Conservation (phyloP, 2,113 vertebrate genomes). For the Amblyornis subalaris region DNA sequence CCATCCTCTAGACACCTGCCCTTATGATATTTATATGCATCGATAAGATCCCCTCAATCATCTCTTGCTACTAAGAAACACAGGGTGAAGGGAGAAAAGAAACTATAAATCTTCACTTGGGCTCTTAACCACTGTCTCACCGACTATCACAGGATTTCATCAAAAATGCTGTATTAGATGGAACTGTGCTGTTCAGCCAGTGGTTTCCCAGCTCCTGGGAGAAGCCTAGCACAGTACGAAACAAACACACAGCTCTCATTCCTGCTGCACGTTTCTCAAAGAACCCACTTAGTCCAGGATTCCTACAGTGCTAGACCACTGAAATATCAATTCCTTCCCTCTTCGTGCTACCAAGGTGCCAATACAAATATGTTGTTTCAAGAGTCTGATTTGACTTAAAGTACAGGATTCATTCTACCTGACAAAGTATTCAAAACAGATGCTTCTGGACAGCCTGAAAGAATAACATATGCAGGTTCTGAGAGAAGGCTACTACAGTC, state of each 20-base stretch:
- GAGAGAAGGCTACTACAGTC: not conserved
- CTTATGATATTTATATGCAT: not conserved
- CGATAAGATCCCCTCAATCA: not conserved
- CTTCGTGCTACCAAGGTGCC: not conserved
- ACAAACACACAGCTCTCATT: not conserved
- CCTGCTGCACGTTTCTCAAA: not conserved
- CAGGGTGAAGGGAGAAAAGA: accelerated
- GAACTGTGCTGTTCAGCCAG: not conserved
- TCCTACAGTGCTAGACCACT: not conserved
- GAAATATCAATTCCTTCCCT: not conserved
- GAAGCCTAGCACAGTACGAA: not conserved
- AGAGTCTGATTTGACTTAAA: not conserved
- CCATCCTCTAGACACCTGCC: not conserved
- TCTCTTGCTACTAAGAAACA: not conserved
- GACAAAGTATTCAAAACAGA: not conserved
- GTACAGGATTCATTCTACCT: not conserved
- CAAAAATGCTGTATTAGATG: not conserved
- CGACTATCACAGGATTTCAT: not conserved
- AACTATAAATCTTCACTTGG: not conserved
- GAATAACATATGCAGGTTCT: not conserved
- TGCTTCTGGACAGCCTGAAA: not conserved
- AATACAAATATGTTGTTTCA: not conserved
- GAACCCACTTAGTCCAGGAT: not conserved
- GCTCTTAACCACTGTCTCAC: not conserved
- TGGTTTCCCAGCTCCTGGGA: not conserved